Evolutionary conservation across 2,113 vertebrate genomes (phyloP).

Genomic region (Oncorhynchus masou): DNA sequence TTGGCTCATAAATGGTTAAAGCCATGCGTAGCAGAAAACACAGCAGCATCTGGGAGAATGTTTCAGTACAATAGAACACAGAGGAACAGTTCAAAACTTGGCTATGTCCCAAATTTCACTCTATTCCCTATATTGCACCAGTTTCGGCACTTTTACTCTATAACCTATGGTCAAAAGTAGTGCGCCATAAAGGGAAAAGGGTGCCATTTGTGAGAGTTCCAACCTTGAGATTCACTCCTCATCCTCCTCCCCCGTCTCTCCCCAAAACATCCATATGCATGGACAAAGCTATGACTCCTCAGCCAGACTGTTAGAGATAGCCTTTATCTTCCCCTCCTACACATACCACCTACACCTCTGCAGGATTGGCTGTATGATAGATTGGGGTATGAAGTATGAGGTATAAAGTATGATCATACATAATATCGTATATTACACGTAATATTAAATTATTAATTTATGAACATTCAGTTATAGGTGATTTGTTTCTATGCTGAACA

Average conservation of each 20-base stretch:
- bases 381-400: neutral
- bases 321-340: neutral
- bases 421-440: neutral
- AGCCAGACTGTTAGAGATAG: neutral
- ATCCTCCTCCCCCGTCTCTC: conserved; percentile 33
- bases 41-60: conserved; percentile 41
- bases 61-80: conserved; percentile 20
- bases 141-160: too few species aligned
- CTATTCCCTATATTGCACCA: too few species aligned
- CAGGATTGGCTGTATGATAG: conserved; percentile 16
- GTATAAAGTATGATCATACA: neutral
- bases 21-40: neutral
- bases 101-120: too few species aligned
- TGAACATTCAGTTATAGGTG: neutral
- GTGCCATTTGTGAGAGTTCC: neutral
- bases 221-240: conserved; percentile 18
- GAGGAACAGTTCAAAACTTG: neutral
- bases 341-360: neutral
- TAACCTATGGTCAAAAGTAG: too few species aligned
- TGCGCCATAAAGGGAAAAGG: too few species aligned
- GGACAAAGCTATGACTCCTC: neutral
- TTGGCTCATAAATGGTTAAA: conserved; percentile 23
- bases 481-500: too few species aligned
- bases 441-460: neutral
- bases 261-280: conserved; percentile 27